Conservation (phyloP, 2,888 invertebrate genomes). For the Sinhomidia bicolor region DNA sequence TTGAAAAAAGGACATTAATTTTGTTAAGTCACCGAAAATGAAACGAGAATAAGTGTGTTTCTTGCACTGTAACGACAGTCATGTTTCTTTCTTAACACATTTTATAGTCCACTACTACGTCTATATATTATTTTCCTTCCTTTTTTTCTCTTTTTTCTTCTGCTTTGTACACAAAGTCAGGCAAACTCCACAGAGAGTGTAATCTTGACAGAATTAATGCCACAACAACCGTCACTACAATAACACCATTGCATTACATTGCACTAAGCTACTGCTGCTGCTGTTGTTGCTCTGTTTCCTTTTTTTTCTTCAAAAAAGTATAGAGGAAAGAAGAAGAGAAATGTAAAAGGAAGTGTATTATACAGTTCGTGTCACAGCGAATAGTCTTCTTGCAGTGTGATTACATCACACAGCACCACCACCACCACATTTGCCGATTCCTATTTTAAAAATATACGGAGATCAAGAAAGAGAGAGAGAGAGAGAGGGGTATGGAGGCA, state of each 20-base stretch:
- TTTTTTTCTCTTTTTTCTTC: constrained; percentile 8
- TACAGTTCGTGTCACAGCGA: constrained; percentile 43
- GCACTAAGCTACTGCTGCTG: neutral
- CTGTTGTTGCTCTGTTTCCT: too few relatives aligned
- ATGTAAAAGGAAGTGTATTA: constrained; percentile 40
- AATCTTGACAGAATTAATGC: constrained; percentile 56
- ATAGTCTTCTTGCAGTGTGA: neutral
- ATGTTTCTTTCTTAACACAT: constrained; percentile 65
- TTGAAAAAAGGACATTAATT: constrained; percentile 63
- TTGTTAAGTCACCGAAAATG: constrained; percentile 60
- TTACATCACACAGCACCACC: constrained; percentile 20
- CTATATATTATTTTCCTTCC: too few relatives aligned
- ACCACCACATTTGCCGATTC: neutral
- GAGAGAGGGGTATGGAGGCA: neutral
- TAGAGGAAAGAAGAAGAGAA: neutral
- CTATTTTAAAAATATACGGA: constrained; percentile 5
- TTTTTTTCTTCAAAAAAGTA: too few relatives aligned
- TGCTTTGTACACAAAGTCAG: neutral
- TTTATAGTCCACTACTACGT: constrained; percentile 43
- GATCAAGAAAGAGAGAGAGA: neutral
- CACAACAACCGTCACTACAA: constrained; percentile 53
- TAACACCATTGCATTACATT: neutral
- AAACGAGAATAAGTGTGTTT: constrained; percentile 59
- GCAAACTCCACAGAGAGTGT: constrained; percentile 18
- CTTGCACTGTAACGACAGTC: constrained; percentile 53